Base-by-base conservation (phyloP, 2,113 vertebrate genomes). In the Picathartes gymnocephalus region DNA sequence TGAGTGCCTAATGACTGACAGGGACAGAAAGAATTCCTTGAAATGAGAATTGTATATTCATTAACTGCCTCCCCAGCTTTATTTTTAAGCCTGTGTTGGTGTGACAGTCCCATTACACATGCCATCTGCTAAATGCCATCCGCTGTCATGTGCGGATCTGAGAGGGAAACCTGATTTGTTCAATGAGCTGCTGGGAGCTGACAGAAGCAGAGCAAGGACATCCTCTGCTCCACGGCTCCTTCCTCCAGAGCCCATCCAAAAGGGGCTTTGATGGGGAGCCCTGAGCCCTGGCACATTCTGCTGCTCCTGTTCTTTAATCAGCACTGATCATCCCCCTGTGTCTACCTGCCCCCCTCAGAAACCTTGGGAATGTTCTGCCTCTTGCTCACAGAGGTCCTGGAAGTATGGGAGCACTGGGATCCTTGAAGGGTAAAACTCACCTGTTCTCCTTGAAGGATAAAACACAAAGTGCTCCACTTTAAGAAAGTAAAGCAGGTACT, bases 81-180 rank as follows among this genome's bases (percentile, higher is more conserved):
- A 50, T 76, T 90, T 92, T 73, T 40, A 74, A 95, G n/a, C 64
- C 81, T 58, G 3, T 81, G 84, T 37, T 2, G 13, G 77, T 93
- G 92, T 96, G 96, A 96, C 95, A 96, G 96, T 69, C 88, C 85
- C 91, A 92, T 91, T 80, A 86, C 91, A 94, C 74, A 69, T 90
- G 88, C 96, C 96, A 97, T 95, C 93, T 96, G 96, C 81, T 92
- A 92, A 95, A 86, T 93, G 96, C 90, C 96, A 96, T 72, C 86
- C 78, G 20, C 87, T 93, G 94, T 95, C 96, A 95, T 77, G 90
- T 84, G 88, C 0, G 7, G 62, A 90, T 95, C 91, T 71, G 74
- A 44, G 51, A 95, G 91, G 81, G 91, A 93, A 95, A 97, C 91
- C 94, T 68, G 17, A 87, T 93, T 88, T 96, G 86, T 73, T 96